Evolutionary conservation across 37 sponge, comb jelly and placozoan species (phyloP), one percentile per base, ranked within the genome.

Genomic region (Amphimedon queenslandica): DNA sequence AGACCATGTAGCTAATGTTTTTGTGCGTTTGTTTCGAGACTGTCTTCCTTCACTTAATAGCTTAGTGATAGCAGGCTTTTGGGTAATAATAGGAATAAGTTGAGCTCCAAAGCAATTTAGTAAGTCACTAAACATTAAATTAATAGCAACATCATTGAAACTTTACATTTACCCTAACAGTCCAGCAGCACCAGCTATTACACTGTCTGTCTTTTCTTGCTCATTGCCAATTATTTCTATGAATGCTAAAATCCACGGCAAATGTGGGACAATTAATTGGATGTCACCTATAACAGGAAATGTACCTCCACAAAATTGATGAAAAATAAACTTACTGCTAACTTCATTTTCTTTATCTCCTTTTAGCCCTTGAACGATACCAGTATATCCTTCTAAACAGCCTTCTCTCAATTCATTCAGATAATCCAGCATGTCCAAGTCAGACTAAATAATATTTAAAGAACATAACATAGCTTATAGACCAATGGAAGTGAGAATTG

Each of bases 311-410:
- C 64, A 6, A 67, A 4, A 64, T 24, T 30, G 40, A 35, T 11
- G n/a, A 42, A 2, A 58, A 20, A 1, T 1, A 61, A 18, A 31
- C 61, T 18, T 53, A 69, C 74, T 47, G 42, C 64, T 57, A 16
- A 64, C 35, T 33, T 71, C 39, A 0, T 64, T 56, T 6, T 74
- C 70, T 4, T 74, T 71, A 5, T 78, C 83, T 40, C 89, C 93
- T 64, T 87, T 93, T 30, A 99, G 82, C 33, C 94, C 96, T 63
- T 95, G 96, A 6, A 93, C 57, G 31, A 99, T 99, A 29, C 99
- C 99, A 74, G 91, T 93, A 70, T 99, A 99, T 58, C 93, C 96
- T 63, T 99, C 99, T 38, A 99, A 66, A 42, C 94, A 96, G n/a
- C 92, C 85, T 40, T 99, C 96, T 11, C 99, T 77, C 41, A 99